Percentiles rank a stretch among this genome's conserved stretches.
phyloP scores from a whole-genome alignment of 2,888 invertebrate genomes.

The Luperina testacea region DNA sequence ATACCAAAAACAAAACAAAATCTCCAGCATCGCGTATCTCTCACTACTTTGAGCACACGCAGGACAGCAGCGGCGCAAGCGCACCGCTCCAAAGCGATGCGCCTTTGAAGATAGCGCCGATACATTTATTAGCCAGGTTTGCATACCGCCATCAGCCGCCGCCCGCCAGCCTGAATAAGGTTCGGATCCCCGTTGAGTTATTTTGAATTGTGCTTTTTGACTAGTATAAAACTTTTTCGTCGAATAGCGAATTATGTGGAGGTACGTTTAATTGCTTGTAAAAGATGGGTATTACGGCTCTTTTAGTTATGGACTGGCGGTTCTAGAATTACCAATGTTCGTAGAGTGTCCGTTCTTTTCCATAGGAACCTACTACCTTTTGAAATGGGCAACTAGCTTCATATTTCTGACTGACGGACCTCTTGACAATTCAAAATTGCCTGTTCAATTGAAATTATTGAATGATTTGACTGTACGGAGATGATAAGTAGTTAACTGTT shows the following conservation, averaged over 20 bases:
- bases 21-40: constrained; percentile 64
- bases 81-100: constrained; percentile 82
- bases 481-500: too few species aligned
- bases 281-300: neutral
- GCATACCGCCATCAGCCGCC: constrained; percentile 75
- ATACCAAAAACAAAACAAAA: neutral
- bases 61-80: constrained; percentile 79
- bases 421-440: neutral
- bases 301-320: neutral
- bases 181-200: constrained; percentile 63
- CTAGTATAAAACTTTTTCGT: constrained; percentile 56
- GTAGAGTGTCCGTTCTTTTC: neutral
- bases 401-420: neutral
- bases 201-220: constrained; percentile 63
- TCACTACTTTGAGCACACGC: constrained; percentile 66
- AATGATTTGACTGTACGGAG: too few species aligned
- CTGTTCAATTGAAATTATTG: too few species aligned
- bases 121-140: constrained; percentile 87
- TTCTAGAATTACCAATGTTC: neutral
- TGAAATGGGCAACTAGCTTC: neutral
- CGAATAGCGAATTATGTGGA: constrained; percentile 29
- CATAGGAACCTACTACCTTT: neutral
- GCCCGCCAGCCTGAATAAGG: constrained; percentile 64
- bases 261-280: constrained; percentile 49
- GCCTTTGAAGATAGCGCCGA: constrained; percentile 89